phyloP scores from a whole-genome alignment of 1,140 invertebrate genomes.

The Mylabris phalerata region DNA sequence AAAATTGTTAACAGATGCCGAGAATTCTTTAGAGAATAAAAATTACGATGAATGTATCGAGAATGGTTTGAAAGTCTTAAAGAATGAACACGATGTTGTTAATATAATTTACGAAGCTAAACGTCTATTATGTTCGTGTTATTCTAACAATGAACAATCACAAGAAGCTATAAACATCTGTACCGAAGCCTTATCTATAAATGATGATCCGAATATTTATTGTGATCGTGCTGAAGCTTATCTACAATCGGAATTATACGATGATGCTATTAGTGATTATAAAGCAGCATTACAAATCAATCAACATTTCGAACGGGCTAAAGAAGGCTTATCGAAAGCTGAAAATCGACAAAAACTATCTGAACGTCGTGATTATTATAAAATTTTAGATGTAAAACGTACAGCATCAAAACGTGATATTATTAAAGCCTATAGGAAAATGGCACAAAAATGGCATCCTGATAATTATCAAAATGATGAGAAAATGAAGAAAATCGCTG shows the following conservation, averaged over 20 bases:
- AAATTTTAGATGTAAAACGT: conserved; percentile 80
- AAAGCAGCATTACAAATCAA: conserved; percentile 84
- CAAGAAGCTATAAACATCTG: conserved; percentile 67
- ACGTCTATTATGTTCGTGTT: conserved; percentile 68
- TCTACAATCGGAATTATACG: conserved; percentile 82
- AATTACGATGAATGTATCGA: conserved; percentile 71
- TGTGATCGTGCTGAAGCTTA: conserved; percentile 93
- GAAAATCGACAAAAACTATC: conserved; percentile 92
- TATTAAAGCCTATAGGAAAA: conserved; percentile 92
- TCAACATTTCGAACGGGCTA: conserved; percentile 69
- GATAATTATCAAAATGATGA: conserved; percentile 90
- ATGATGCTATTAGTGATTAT: conserved; percentile 84
- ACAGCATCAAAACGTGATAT: conserved; percentile 90
- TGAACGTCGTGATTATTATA: conserved; percentile 95
- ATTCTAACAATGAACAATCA: conserved; percentile 61
- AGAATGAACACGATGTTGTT: conserved; percentile 60
- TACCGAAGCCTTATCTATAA: conserved; percentile 69
- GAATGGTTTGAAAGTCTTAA: conserved; percentile 60
- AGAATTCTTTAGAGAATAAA: conserved; percentile 59
- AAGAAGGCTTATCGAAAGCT: conserved; percentile 82
- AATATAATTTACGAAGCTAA: conserved; percentile 70
- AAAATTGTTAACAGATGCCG: conserved; percentile 72
- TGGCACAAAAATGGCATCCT: conserved; percentile 98
- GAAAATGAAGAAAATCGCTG: conserved; percentile 82
- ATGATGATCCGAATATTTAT: conserved; percentile 69